Base-by-base conservation (phyloP, 1,140 invertebrate species). In the Bombus balteatus region DNA sequence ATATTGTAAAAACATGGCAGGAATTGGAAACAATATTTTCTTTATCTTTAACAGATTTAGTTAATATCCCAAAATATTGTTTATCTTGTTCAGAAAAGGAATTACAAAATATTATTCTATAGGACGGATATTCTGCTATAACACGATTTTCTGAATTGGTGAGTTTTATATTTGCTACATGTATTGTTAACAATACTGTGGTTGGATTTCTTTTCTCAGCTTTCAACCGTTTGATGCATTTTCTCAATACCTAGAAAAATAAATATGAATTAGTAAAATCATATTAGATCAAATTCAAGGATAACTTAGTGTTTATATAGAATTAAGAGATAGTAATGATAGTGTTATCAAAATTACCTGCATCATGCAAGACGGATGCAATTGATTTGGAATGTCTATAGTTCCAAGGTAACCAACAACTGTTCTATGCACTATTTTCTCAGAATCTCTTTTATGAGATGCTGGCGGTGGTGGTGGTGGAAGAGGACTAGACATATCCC, bases 1-100 rank as follows among this genome's bases (percentile, higher is more conserved):
- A 98, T 28, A 99, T 97, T 86, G 98, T 98, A 94, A 99, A 99
- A 1, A 99, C 98, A 94, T 99, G 98, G 93, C 98, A 99, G 65
- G 98, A 99, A 92, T 98, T 98, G 25, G 98, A 98, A 1, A 97
- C 96, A 28, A 96, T 95, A 66, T 96, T 95, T 39, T 95, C 94
- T 80, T 89, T 92, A 73, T 96, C 94, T 83, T 95, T 96, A 22
- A 96, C 95, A 13, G 97, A 97, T 88, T 97, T 97, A 1, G 98
- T 99, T 0, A 99, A 97, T 72, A 99, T 96, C 10, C 98, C 98
- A 94, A 99, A 99, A 94, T 98, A 99, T 70, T 98, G 96, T 90
- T 98, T 97, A 90, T 99, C 98, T 91, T 98, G 98, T 90, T 99
- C 98, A 25, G 98, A 98, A 80, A 98, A 98, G 5, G 98, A 97